A percentile compares a stretch with the other conserved stretches of the same genome.
Conservation (phyloP, 2,888 invertebrate species). For the Trissolcus brochymenae region DNA sequence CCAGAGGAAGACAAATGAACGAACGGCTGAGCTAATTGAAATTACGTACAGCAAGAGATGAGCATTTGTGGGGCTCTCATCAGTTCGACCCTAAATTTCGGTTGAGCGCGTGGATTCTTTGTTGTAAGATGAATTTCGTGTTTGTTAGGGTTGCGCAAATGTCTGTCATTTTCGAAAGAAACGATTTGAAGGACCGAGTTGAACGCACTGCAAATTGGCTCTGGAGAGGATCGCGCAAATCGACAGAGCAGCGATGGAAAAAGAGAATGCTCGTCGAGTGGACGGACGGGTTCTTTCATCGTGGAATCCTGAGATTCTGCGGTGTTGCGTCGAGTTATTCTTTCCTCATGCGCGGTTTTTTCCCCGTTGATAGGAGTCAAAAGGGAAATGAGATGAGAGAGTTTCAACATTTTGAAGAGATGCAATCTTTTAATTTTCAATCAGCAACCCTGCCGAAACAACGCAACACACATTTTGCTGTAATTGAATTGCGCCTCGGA, state of each 20-base stretch:
- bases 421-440: neutral
- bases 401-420: conserved; percentile 3
- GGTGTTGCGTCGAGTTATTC: conserved; percentile 8
- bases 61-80: too few relatives aligned
- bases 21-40: too few relatives aligned
- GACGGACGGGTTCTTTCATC: conserved; percentile 39
- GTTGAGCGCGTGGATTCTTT: conserved; percentile 4
- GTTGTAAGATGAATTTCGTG: conserved; percentile 1
- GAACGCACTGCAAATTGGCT: conserved; percentile 50
- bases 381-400: too few relatives aligned
- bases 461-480: too few relatives aligned
- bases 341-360: neutral
- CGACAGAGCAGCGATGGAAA: conserved; percentile 48
- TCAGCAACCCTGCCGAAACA: too few relatives aligned
- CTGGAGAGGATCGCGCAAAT: conserved; percentile 51
- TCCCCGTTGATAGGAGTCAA: too few relatives aligned
- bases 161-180: conserved; percentile 41
- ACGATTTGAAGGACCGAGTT: conserved; percentile 50
- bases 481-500: too few relatives aligned
- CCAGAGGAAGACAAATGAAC: too few relatives aligned
- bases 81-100: conserved; percentile 1
- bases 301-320: conserved; percentile 35
- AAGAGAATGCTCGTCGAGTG: conserved; percentile 40
- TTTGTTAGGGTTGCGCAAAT: conserved; percentile 12
- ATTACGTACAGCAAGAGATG: too few relatives aligned